Evolutionary conservation across 2,888 invertebrate species (phyloP), one percentile per base, ranked within the genome.

Genomic region (Leucoma salicis): DNA sequence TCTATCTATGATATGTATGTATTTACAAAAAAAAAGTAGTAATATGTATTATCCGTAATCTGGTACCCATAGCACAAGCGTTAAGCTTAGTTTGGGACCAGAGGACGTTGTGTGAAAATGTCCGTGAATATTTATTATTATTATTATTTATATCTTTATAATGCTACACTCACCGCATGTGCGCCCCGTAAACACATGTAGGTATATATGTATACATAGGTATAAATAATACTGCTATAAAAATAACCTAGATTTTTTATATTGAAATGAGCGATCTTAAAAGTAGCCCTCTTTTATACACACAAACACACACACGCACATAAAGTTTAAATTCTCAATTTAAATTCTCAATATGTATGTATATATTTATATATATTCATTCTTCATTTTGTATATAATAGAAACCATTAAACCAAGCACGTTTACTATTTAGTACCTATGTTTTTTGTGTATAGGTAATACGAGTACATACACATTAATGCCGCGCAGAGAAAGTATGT

Each of bases 331-430:
- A 47, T 47, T 39, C 36, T 47, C n/a, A n/a, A n/a, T n/a, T n/a
- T n/a, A n/a, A n/a, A n/a, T n/a, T n/a, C n/a, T n/a, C 33, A 35
- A 41, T 37, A 35, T 45, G 28, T 39, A 44, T 44, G 32, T 39
- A 39, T 44, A 15, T 38, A 38, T 38, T 41, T 16, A 16, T 16
- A 16, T 16, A 16, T 16, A 16, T 6, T 35, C 41, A 42, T 46
- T 4, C 3, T 3, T 4, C 16, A 16, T 3, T 6, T 16, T 4
- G 38, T 41, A 46, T 41, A 38, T 42, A 41, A 35, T 12, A 39
- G 39, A 35, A 42, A 42, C 39, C 39, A 42, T 49, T 42, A 45
- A 45, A 49, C 49, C 45, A 42, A 45, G 49, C 49, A 42, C 42
- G 39, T 14, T 24, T 35, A 25, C 35, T 14, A 35, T 35, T 35